A percentile compares a stretch with the other conserved stretches of the same genome.
Evolutionary conservation across 2,797 vertebrate genomes (phyloP).

Genomic region (Falco concolor): DNA sequence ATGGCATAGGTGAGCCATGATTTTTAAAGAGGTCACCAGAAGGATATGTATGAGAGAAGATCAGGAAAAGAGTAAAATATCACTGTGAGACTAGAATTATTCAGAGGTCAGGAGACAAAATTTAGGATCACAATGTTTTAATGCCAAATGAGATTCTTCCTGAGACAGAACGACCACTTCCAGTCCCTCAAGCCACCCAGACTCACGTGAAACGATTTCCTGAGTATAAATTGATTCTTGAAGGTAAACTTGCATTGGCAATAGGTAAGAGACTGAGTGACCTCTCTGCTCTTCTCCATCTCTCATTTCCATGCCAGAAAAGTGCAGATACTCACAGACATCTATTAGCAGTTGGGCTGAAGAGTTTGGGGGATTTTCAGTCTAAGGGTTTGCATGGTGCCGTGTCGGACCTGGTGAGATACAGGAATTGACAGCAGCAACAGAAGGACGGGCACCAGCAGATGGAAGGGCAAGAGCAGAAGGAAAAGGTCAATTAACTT

Average conservation of each 20-base stretch:
- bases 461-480: background rate
- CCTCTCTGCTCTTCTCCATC: background rate
- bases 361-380: fast-evolving
- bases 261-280: background rate
- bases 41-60: background rate
- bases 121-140: background rate
- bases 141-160: background rate
- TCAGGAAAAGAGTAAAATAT: background rate
- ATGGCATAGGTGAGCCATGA: fast-evolving
- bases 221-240: background rate
- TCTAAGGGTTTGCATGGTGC: fast-evolving
- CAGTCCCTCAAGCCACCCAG: background rate
- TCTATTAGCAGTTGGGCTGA: background rate
- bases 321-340: fast-evolving
- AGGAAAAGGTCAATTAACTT: background rate
- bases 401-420: fast-evolving
- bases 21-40: background rate
- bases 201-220: fast-evolving
- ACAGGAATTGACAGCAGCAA: background rate
- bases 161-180: background rate
- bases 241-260: background rate
- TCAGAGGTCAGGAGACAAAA: background rate
- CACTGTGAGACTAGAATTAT: background rate
- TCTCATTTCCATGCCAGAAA: background rate
- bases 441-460: fast-evolving